Base-by-base conservation (phyloP, 1,140 invertebrate species). In the Philotrypesis tridentata region DNA sequence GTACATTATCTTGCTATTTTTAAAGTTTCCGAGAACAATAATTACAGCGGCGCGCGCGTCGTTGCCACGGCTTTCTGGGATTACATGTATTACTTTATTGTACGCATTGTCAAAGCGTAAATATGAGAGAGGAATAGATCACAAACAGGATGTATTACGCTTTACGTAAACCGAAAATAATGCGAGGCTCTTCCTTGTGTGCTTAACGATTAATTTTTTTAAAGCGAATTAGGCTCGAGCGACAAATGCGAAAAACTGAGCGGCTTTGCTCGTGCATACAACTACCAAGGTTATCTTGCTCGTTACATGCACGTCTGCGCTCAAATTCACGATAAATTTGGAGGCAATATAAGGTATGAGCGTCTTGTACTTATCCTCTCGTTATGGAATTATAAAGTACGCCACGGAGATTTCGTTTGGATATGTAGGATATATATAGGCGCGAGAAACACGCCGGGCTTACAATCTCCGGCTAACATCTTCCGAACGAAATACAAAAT, bases 361-460 rank as follows among this genome's bases (percentile, higher is more conserved):
- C 11, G 12, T 74, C 21, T 55, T 55, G n/a, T n/a, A 74, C 27
- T 74, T 74, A 74, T 60, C 27, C 33, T 2, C 72, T 74, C 27
- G 4, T 60, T 74, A 33, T 74, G 43, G 61, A 60, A 33, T 25
- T 33, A 5, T 5, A 74, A 68, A 33, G 27, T 68, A 6, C 6
- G 12, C 2, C 17, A 17, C 17, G 12, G 14, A 21, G 29, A 31
- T 68, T 68, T n/a, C 17, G 3, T 17, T 68, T 68, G 2, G 67
- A 68, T 68, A 68, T n/a, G n/a, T n/a, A n/a, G n/a, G 9, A 2
- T 6, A 17, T 12, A 17, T 31, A 3, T 68, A 31, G 29, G 21
- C 21, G 67, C 7, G 17, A n/a, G n/a, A 68, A 33, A 14, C 68
- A 43, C 31, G 61, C 1, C 27, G n/a, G 25, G 3, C 11, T 65